Evolutionary conservation across 1,140 invertebrate species (phyloP).

Genomic region (Atta colombica): DNA sequence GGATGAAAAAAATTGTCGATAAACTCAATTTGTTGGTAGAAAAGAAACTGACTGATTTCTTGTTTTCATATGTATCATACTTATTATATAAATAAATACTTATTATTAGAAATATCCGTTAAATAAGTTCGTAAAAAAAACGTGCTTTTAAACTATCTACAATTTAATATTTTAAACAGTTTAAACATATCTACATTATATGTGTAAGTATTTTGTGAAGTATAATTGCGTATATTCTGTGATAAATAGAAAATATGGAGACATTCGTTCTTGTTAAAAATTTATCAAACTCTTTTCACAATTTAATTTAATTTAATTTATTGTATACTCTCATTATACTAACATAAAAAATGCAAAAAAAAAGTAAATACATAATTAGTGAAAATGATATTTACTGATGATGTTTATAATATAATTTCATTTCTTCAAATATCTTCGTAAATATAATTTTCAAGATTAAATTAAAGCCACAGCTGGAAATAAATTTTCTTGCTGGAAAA

Average conservation of each 20-base stretch:
- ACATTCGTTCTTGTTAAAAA: not conserved
- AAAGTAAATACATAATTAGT: not conserved
- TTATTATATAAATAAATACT: not conserved
- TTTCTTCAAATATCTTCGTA: not conserved
- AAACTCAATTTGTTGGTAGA: too few relatives aligned
- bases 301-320: not conserved
- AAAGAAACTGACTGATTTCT: not conserved
- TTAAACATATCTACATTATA: not conserved
- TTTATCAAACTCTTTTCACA: not conserved
- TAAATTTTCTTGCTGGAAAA: constrained; percentile 1
- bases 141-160: not conserved
- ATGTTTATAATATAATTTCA: not conserved
- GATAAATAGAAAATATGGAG: too few relatives aligned
- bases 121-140: not conserved
- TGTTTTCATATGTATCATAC: not conserved
- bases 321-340: too few relatives aligned
- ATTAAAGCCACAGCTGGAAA: not conserved
- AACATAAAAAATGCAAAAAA: not conserved
- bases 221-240: not conserved
- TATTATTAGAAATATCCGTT: not conserved
- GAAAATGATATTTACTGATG: too few relatives aligned
- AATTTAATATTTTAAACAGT: not conserved
- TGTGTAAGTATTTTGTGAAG: not conserved
- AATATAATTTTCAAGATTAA: constrained; percentile 15
- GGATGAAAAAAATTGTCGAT: not conserved